A percentile compares a stretch with the other conserved stretches of the same genome.
These are phyloP conservation scores for Trisateles emortualis DNA, from an alignment of 2,888 invertebrate genomes.

Conservation along the genomic window DNA sequence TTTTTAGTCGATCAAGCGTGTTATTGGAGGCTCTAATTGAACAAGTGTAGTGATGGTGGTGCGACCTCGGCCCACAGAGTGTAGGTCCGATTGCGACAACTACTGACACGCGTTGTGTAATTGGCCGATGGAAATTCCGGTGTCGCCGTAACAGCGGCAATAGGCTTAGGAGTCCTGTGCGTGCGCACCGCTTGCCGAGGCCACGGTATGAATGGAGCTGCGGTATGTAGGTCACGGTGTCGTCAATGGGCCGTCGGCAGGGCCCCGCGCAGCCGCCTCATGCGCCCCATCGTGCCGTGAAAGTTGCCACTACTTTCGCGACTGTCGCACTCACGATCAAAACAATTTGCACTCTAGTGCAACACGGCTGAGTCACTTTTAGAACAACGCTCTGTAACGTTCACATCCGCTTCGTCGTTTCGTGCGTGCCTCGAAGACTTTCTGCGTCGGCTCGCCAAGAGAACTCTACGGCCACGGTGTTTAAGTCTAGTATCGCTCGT, in stretches of 20 bases:
- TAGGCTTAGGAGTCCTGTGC: slow-evolving; percentile 73
- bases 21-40: slow-evolving; percentile 77
- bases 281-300: slow-evolving; percentile 82
- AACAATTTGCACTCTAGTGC: slow-evolving; percentile 77
- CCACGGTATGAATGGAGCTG: slow-evolving; percentile 83
- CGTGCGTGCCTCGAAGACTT: slow-evolving; percentile 75
- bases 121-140: slow-evolving; percentile 78
- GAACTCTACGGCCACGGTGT: slow-evolving; percentile 57
- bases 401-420: slow-evolving; percentile 84
- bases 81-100: slow-evolving; percentile 77
- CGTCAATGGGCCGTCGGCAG: slow-evolving; percentile 84
- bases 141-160: slow-evolving; percentile 66
- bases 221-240: slow-evolving; percentile 86
- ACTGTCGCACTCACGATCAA: slow-evolving; percentile 65
- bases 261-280: slow-evolving; percentile 78
- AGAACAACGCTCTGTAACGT: slow-evolving; percentile 66
- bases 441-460: slow-evolving; percentile 53
- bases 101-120: slow-evolving; percentile 73
- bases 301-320: slow-evolving; percentile 86
- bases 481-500: slow-evolving; percentile 65
- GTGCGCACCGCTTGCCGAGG: slow-evolving; percentile 67
- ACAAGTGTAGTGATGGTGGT: slow-evolving; percentile 78
- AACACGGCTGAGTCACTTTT: slow-evolving; percentile 79
- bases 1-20: slow-evolving; percentile 66
- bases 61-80: slow-evolving; percentile 71